Base-by-base conservation (phyloP, 2,113 vertebrate species). In the Alosa alosa region DNA sequence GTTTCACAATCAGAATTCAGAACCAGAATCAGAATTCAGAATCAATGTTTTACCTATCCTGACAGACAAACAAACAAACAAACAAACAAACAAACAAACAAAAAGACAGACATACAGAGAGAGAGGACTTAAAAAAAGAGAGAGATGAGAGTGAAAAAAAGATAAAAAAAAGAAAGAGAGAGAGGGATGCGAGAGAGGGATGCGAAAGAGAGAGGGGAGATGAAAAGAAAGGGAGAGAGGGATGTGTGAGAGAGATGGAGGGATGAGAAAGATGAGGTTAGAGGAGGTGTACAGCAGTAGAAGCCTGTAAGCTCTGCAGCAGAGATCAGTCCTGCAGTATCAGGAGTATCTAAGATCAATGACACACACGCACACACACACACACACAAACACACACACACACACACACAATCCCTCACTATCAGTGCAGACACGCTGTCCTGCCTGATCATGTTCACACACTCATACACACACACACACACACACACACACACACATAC, bases 231-330 rank as follows among this genome's bases (percentile, higher is more conserved):
- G 81, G 55, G 55, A 15, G 60, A 68, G 64, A 31, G 64, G 2
- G 10, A 31, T 31, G 31, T 31, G 31, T 0, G 1, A 31, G n/a
- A 31, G 64, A 36, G 25, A 11, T 31, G 31, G 31, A 1, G 11
- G 8, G 31, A 10, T 44, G 25, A 36, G 64, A 72, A 31, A 60
- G 15, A 60, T 18, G 22, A n/a, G 22, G 55, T 3, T 18, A 60
- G 55, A 7, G 60, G 52, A 18, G 52, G 17, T 17, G 52, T 18
- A 55, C 13, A 55, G 52, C 50, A 18, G 50, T 2, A 4, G 50
- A 11, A 17, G 13, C 13, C 50, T 64, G n/a, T 72, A 72, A 72
- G 64, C 64, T 72, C 64, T 31, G 87, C 84, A 87, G 86, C 57
- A 85, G 25, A 41, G 55, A 60, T 84, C 84, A 72, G 68, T 41